Base-by-base conservation (phyloP, 2,888 invertebrate genomes). In the Mechanitis mazaeus region DNA sequence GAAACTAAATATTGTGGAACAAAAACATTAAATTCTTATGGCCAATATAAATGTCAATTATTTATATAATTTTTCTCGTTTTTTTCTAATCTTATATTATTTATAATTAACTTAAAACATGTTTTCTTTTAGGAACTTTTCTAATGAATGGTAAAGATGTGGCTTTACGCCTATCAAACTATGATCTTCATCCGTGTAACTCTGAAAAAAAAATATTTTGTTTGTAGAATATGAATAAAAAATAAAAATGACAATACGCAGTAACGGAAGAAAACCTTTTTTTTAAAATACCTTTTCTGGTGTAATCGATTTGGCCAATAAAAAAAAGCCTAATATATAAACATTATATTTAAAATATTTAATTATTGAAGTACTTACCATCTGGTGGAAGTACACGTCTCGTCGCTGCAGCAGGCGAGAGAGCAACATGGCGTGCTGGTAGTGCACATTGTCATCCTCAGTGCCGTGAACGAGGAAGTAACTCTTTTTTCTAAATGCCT, bases 391-490 rank as follows among this genome's bases (percentile, higher is more conserved):
- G 69, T 96, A 92, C 63, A 99, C 95, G 75, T 97, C 96, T 55
- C 93, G 92, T 54, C 93, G 92, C 78, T 97, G 97, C 69, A 99
- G 91, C 63, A 95, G 93, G 78, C 96, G 94, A 2, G 98, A 95
- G 72, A 98, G 92, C 78, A 98, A 92, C 93, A 98, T 96, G 6
- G 97, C 95, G 83, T 99, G 98, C 80, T 98, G 98, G 85, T 97
- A 98, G 83, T 99, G 99, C 1, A 99, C 99, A 84, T 99, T 99
- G 81, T 97, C 97, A 77, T 97, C 97, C 20, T 95, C 94, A 2
- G 98, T 98, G 61, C 99, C 99, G 83, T 99, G 99, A 64, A 98
- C 94, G 59, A 99, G 85, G 80, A 98, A 94, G 84, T 95, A 98
- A 67, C 94, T 93, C 81, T 98, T 97, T 73, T 93, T 91, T 12